Base-by-base conservation (phyloP, 1,140 invertebrate genomes). In the Phymorhynchus buccinoides region DNA sequence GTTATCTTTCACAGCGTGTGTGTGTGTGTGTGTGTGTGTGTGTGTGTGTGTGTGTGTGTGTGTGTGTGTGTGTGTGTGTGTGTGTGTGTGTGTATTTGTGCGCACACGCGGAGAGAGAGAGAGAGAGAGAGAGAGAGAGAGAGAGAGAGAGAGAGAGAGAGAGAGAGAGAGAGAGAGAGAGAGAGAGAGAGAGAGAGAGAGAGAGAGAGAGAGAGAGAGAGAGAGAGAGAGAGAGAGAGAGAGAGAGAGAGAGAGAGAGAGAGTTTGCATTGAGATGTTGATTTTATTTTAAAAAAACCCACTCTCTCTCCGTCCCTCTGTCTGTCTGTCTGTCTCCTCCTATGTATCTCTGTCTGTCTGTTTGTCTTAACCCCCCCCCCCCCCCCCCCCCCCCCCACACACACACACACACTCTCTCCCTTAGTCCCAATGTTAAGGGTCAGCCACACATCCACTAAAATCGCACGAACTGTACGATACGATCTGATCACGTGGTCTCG, bases 171-270 rank as follows among this genome's bases (percentile, higher is more conserved):
- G 56, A 44, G 32, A 39, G 42, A n/a, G 48, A 41, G 37, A 79
- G 41, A 35, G 66, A n/a, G 30, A 37, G 3, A 32, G 39, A n/a
- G 30, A 56, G 41, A n/a, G 37, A 27, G 32, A 35, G 35, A 62
- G 22, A 77, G 44, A 79, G 44, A 62, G 32, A 48, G 44, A 79
- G 75, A 62, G 39, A 52, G 48, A 79, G 44, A 62, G 35, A 62
- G 48, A 79, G 75, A 62, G 48, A 39, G 35, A 62, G 48, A 62
- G 41, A 62, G 48, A 41, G 75, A 79, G 73, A 79, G 68, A 75
- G 22, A 48, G 22, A 75, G 52, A 75, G 30, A 27, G 41, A 48
- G 68, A 32, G 30, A 32, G 68, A 48, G 35, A n/a, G 35, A 32
- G 82, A 84, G 68, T 14, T 18, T 22, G 35, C 56, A 52, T 35